phyloP scores from a whole-genome alignment of 2,888 invertebrate species.

The Troides aeacus region DNA sequence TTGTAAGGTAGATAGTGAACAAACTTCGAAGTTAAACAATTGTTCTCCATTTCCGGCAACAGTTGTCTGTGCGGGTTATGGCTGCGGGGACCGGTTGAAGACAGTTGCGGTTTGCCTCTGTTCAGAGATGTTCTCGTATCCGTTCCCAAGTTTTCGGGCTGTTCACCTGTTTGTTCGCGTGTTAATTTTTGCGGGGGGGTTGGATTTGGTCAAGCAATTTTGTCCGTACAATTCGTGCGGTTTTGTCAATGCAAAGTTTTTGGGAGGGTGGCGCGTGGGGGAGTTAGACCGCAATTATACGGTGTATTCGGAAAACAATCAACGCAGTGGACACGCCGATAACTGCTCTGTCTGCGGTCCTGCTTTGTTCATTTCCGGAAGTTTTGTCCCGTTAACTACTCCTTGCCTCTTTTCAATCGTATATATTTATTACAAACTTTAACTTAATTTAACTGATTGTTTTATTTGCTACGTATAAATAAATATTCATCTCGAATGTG shows the following conservation, averaged over 20 bases:
- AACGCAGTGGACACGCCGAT: slow-evolving; percentile 45
- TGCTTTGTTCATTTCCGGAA: slow-evolving; percentile 25
- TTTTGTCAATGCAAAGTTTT: slow-evolving; percentile 34
- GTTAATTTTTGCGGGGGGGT: slow-evolving; percentile 12
- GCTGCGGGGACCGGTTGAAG: slow-evolving; percentile 36
- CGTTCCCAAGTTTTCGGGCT: slow-evolving; percentile 28
- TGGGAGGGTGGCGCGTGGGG: slow-evolving; percentile 33
- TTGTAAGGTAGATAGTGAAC: background rate
- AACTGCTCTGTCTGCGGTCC: slow-evolving; percentile 42
- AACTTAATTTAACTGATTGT: too few relatives aligned
- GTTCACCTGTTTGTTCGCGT: slow-evolving; percentile 1
- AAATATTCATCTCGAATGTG: too few relatives aligned
- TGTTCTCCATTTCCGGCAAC: slow-evolving; percentile 39
- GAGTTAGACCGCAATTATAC: slow-evolving; percentile 50
- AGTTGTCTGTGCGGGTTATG: slow-evolving; percentile 41
- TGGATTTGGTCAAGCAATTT: slow-evolving; percentile 22
- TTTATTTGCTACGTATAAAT: too few relatives aligned
- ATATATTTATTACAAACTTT: too few relatives aligned
- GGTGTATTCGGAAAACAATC: slow-evolving; percentile 61
- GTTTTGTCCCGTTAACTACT: slow-evolving; percentile 23
- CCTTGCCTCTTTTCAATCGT: too few relatives aligned
- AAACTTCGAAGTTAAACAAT: slow-evolving; percentile 20
- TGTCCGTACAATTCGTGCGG: slow-evolving; percentile 30
- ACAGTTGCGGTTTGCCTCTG: slow-evolving; percentile 23
- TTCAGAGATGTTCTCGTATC: slow-evolving; percentile 31